These are phyloP conservation scores for Scalopus aquaticus DNA, from an alignment of 2,113 vertebrate species.

Conservation along the genomic window DNA sequence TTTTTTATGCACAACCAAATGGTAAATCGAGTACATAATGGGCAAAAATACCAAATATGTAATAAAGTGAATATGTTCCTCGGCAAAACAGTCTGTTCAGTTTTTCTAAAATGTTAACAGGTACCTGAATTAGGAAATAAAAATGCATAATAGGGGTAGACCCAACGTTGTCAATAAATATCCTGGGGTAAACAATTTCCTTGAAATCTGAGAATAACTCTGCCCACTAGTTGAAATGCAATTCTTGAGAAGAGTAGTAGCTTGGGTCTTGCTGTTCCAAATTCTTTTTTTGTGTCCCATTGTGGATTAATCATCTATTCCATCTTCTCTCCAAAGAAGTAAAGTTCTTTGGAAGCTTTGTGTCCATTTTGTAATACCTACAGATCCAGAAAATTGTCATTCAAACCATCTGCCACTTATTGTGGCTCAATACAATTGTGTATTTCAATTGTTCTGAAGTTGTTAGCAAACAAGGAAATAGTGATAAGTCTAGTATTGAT, in stretches of 20 bases:
- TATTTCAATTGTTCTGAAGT: conserved; percentile 14
- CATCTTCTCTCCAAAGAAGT: not conserved
- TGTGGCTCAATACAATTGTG: conserved; percentile 13
- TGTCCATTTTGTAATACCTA: conserved; percentile 17
- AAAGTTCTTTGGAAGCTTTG: not conserved
- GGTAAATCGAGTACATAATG: not conserved
- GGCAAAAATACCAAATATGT: not conserved
- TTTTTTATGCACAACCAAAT: not conserved
- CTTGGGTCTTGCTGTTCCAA: not conserved
- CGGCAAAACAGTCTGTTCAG: not conserved
- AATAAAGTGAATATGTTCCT: not conserved
- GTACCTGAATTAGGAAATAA: not conserved
- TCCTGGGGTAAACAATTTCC: not conserved
- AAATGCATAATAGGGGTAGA: not conserved
- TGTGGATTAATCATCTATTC: not conserved
- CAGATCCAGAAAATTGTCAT: not conserved
- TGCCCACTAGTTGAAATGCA: not conserved
- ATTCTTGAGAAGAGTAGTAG: not conserved
- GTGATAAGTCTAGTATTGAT: conserved; percentile 16
- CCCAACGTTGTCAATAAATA: not conserved
- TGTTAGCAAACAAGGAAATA: not conserved
- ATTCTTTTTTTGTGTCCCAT: not conserved
- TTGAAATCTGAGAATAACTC: not conserved
- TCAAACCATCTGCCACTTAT: conserved; percentile 19
- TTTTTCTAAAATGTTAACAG: not conserved